Evolutionary conservation across 23 tunicate genomes (phyloP), one percentile per base, ranked within the genome.

Genomic region (Botrylloides violaceus): DNA sequence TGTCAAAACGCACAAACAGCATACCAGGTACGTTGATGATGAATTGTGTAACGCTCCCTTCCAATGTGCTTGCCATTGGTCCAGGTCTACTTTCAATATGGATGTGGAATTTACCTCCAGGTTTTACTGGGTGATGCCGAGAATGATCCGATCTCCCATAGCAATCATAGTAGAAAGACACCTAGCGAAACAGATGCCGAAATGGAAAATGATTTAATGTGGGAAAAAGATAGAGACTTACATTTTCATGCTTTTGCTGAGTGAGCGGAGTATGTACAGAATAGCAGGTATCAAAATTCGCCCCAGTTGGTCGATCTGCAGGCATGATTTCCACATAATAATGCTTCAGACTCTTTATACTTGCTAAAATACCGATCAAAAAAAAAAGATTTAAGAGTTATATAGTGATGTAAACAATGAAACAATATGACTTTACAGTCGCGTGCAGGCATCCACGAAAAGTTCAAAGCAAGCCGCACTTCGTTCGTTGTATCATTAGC

Each of bases 371-470:
- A 68, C 53, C 53, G 53, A 9, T 7, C 53, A 43, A 43, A 9
- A 43, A 15, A 43, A 43, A 43, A 9, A 9, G 53, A 7, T n/a
- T n/a, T n/a, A 9, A 43, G 53, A 9, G 9, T 43, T 7, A 9
- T 15, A 15, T 15, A 15, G 12, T 9, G 9, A 9, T 15, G 9
- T 15, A 43, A 43, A 43, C 53, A 15, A 7, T 15, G 12, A 15
- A 43, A 43, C n/a, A n/a, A n/a, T 9, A 43, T 43, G 4, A 36
- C 36, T 28, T 68, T 37, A 68, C 74, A 35, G 49, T 78, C 80
- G 26, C 60, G 53, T 2, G 34, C 38, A 57, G 83, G 76, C 5
- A 49, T 50, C 92, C 92, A 84, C 15, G 92, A 64, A 35, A 84
- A 72, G 31, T 84, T 84, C 29, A 84, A 80, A 28, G 83, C 92